Evolutionary conservation across 2,888 invertebrate genomes (phyloP).

Genomic region (Anagyrus pseudococci): DNA sequence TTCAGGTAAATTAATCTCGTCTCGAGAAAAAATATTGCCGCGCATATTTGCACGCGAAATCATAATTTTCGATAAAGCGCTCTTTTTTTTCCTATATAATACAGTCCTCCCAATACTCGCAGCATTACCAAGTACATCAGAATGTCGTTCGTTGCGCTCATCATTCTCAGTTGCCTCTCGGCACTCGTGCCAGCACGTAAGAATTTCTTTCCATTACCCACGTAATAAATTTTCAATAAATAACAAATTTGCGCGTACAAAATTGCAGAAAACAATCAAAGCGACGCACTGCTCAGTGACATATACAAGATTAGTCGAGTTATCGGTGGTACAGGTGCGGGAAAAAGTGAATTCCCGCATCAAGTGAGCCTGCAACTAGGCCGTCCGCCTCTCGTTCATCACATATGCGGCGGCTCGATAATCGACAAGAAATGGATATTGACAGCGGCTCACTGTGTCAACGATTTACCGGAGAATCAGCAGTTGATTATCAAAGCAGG

Average conservation of each 20-base stretch:
- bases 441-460: conserved; percentile 57
- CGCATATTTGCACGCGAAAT: too few relatives aligned
- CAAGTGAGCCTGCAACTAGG: conserved; percentile 61
- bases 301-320: conserved; percentile 34
- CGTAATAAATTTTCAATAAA: background rate
- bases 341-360: conserved; percentile 60
- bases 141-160: conserved; percentile 12
- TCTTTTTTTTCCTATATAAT: too few relatives aligned
- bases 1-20: too few relatives aligned
- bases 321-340: conserved; percentile 53
- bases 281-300: too few relatives aligned
- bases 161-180: conserved; percentile 17
- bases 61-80: too few relatives aligned
- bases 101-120: too few relatives aligned
- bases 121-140: too few relatives aligned
- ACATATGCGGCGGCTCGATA: conserved; percentile 61
- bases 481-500: conserved; percentile 49
- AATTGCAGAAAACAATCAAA: background rate
- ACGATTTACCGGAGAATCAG: conserved; percentile 62
- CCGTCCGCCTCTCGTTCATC: conserved; percentile 41
- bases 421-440: conserved; percentile 57
- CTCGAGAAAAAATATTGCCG: too few relatives aligned
- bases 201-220: background rate
- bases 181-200: conserved; percentile 16
- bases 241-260: background rate